Evolutionary conservation across 2,797 vertebrate genomes (phyloP).

Genomic region (Pteronotus mesoamericanus): DNA sequence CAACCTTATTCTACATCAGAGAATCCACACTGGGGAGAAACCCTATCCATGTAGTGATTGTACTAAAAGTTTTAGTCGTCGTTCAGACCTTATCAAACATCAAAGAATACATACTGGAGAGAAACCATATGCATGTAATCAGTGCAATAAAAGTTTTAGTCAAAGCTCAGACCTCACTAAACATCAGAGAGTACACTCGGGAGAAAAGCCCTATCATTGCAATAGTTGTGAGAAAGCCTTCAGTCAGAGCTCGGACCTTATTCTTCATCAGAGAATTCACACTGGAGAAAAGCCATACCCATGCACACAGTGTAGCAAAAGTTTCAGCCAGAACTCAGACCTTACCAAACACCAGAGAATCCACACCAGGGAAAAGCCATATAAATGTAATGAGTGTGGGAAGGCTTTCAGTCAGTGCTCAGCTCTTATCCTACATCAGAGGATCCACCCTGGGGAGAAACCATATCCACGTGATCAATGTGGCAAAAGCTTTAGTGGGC

Average conservation of each 20-base stretch:
- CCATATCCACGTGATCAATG: conserved; percentile 55
- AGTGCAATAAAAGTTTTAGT: conserved; percentile 75
- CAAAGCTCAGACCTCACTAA: conserved; percentile 78
- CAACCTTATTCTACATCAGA: conserved; percentile 76
- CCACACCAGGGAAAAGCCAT: conserved; percentile 66
- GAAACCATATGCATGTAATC: conserved; percentile 69
- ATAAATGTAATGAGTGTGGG: conserved; percentile 61
- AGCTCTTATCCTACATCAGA: conserved; percentile 65
- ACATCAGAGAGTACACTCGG: conserved; percentile 75
- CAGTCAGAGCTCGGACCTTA: conserved; percentile 73
- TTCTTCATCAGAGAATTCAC: conserved; percentile 76
- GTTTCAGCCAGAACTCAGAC: conserved; percentile 65
- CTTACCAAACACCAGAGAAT: conserved; percentile 64
- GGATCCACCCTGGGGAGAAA: conserved; percentile 67
- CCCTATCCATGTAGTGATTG: conserved; percentile 70
- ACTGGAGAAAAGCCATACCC: conserved; percentile 59
- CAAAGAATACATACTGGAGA: conserved; percentile 76
- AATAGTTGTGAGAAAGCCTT: conserved; percentile 71
- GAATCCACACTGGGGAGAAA: conserved; percentile 77
- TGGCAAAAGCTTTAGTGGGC: conserved; percentile 60
- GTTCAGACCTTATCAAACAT: conserved; percentile 78
- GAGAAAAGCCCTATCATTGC: conserved; percentile 73
- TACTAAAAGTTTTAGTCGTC: conserved; percentile 75
- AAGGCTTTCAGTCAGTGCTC: conserved; percentile 64
- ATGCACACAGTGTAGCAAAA: conserved; percentile 65